Conservation (phyloP, 2,888 invertebrate genomes). For the Cinara cedri region DNA sequence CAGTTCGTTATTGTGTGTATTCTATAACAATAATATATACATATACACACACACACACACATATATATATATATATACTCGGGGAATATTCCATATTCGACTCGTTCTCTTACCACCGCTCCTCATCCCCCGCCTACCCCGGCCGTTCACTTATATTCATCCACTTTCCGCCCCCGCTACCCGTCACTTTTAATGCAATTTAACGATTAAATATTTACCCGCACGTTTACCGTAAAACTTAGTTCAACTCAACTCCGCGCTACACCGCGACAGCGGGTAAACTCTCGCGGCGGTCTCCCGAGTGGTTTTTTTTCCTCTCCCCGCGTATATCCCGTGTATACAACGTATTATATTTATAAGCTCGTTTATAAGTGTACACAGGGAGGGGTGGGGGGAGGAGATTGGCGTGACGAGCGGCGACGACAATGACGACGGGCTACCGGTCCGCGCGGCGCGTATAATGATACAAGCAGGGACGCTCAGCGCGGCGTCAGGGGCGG, state of each 20-base stretch:
- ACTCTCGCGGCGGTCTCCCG: too few relatives aligned
- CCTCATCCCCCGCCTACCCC: too few relatives aligned
- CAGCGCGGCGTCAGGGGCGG: neutral
- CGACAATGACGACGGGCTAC: too few relatives aligned
- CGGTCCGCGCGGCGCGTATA: neutral
- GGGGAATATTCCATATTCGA: slow-evolving; percentile 1
- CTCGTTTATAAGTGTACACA: neutral
- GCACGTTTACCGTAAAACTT: slow-evolving; percentile 22
- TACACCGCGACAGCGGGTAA: neutral
- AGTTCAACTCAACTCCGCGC: neutral
- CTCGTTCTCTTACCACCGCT: neutral
- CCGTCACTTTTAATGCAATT: slow-evolving; percentile 14
- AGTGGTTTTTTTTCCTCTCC: neutral
- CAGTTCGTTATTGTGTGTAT: too few relatives aligned
- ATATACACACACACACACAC: neutral
- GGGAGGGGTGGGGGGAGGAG: neutral
- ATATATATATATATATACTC: neutral
- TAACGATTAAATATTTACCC: slow-evolving; percentile 37
- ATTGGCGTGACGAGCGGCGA: neutral
- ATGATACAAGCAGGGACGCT: neutral
- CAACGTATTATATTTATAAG: slow-evolving; percentile 2
- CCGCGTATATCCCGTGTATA: neutral
- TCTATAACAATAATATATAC: too few relatives aligned
- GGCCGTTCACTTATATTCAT: neutral
- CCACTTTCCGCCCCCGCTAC: too few relatives aligned